Conservation (phyloP, 1,140 invertebrate species). For the Achatina immaculata region DNA sequence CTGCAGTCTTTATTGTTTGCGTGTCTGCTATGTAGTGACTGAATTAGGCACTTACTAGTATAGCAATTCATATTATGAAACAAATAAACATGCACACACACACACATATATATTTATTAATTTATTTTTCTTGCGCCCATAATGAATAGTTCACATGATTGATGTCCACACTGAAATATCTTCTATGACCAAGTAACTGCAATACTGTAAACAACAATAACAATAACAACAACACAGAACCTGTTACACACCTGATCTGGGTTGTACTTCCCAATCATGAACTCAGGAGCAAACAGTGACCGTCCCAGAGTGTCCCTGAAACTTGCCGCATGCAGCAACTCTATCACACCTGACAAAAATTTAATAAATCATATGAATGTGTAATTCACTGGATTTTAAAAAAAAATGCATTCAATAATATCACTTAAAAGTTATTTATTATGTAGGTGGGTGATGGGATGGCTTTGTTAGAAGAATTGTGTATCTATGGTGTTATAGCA, state of each 20-base stretch:
- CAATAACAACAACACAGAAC: not conserved
- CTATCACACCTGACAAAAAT: conserved; percentile 75
- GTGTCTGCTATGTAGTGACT: too few species aligned
- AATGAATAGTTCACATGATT: not conserved
- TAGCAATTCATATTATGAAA: too few species aligned
- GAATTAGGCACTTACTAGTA: too few species aligned
- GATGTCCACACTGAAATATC: not conserved
- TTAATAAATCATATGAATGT: too few species aligned
- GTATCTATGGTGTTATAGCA: too few species aligned
- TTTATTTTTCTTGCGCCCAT: not conserved
- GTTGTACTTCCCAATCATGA: conserved; percentile 48
- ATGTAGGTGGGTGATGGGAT: too few species aligned
- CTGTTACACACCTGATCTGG: conserved; percentile 44
- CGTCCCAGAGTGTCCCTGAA: conserved; percentile 82
- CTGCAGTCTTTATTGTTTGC: too few species aligned
- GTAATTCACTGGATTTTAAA: too few species aligned
- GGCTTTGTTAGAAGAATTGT: too few species aligned
- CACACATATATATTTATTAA: not conserved
- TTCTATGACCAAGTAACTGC: not conserved
- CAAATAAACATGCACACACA: too few species aligned
- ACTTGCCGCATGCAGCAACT: conserved; percentile 88
- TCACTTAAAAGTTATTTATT: too few species aligned
- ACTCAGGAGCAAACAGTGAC: conserved; percentile 82
- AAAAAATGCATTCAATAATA: too few species aligned
- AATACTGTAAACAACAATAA: not conserved